phyloP scores from a whole-genome alignment of 2,888 invertebrate genomes.

The Pyrrhosoma nymphula region DNA sequence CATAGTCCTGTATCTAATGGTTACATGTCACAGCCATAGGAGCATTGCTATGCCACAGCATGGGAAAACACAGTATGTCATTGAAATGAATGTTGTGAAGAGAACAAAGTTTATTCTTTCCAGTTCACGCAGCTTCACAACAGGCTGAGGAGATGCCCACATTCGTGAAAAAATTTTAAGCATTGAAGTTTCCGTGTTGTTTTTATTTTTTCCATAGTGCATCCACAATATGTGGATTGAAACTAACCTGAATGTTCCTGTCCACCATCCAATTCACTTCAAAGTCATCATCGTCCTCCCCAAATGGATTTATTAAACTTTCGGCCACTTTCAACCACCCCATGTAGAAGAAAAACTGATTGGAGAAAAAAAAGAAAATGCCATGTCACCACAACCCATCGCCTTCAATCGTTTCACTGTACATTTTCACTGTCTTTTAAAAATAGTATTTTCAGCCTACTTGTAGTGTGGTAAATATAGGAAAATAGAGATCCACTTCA shows the following conservation, averaged over 20 bases:
- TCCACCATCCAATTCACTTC: conserved; percentile 97
- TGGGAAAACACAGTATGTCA: too few relatives aligned
- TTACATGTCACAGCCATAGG: too few relatives aligned
- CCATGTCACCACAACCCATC: not conserved
- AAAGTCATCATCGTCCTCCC: conserved; percentile 95
- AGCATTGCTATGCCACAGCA: too few relatives aligned
- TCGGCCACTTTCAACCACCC: conserved; percentile 81
- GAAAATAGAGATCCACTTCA: conserved; percentile 91
- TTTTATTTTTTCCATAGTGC: too few relatives aligned
- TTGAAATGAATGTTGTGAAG: too few relatives aligned
- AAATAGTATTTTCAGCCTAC: conserved; percentile 81
- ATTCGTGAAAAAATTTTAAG: too few relatives aligned
- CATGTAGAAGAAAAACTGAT: conserved; percentile 80
- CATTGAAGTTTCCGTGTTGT: too few relatives aligned
- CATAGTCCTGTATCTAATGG: too few relatives aligned
- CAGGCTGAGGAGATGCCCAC: too few relatives aligned
- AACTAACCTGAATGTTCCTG: conserved; percentile 87
- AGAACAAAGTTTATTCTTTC: too few relatives aligned
- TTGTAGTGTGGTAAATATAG: conserved; percentile 93
- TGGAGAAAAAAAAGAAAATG: not conserved
- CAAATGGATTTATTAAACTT: conserved; percentile 90
- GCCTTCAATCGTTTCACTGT: not conserved
- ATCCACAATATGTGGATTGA: too few relatives aligned
- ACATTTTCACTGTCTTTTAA: not conserved
- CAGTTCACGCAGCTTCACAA: too few relatives aligned